A percentile compares a stretch with the other conserved stretches of the same genome.
These are phyloP conservation scores for Orbicella faveolata DNA, from an alignment of 64 coral and sea anemone species.

Conservation along the genomic window DNA sequence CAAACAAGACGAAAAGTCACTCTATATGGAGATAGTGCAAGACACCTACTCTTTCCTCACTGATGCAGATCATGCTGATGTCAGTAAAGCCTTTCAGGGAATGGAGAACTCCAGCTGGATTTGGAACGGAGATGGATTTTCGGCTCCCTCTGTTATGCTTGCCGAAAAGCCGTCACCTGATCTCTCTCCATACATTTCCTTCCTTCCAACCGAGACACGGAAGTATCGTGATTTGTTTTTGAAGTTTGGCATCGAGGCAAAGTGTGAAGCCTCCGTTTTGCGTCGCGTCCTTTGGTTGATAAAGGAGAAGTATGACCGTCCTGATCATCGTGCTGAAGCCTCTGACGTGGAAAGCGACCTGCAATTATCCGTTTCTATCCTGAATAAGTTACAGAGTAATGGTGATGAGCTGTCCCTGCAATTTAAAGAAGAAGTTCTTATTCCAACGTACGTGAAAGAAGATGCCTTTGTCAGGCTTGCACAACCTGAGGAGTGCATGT, in stretches of 20 bases:
- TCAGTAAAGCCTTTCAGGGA: not conserved
- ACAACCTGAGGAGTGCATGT: no score
- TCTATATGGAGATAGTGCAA: constrained; percentile 39
- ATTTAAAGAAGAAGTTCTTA: constrained; percentile 27
- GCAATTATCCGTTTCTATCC: constrained; percentile 60
- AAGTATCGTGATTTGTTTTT: constrained; percentile 38
- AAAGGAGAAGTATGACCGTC: constrained; percentile 49
- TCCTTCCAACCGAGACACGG: constrained; percentile 47
- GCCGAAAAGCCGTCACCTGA: constrained; percentile 41
- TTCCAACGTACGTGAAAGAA: constrained; percentile 65
- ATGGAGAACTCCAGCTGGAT: constrained; percentile 41
- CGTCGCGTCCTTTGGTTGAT: constrained; percentile 58
- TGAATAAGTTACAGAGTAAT: constrained; percentile 55
- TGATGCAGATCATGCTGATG: not conserved
- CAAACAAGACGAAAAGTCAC: constrained; percentile 49
- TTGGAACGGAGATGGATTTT: constrained; percentile 95
- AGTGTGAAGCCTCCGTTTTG: constrained; percentile 40
- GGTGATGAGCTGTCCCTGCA: constrained; percentile 6
- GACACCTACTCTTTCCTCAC: constrained; percentile 32
- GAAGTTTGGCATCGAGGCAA: constrained; percentile 27
- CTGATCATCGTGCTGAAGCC: not conserved
- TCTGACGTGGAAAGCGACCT: constrained; percentile 55
- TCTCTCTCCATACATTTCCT: constrained; percentile 55
- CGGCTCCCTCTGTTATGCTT: constrained; percentile 47
- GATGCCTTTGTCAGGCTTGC: constrained; percentile 39